Evolutionary conservation across 1,140 invertebrate genomes (phyloP), one percentile per base, ranked within the genome.

Genomic region (Heliconius nattereri): DNA sequence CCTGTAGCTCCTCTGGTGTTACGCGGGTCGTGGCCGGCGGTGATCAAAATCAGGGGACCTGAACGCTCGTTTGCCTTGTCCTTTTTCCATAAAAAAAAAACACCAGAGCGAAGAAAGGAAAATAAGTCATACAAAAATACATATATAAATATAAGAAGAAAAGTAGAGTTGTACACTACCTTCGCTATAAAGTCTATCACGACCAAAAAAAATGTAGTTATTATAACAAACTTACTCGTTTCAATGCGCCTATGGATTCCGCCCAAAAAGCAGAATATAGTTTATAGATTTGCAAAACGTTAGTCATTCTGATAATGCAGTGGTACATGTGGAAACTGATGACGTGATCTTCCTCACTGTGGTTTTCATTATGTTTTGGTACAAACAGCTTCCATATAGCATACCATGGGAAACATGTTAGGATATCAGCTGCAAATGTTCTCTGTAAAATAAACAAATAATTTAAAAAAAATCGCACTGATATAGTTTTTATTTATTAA

Each of bases 381-480:
- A 91, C 78, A 72, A 94, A 90, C n/a, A 91, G 32, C 74, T 84
- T 87, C 86, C 89, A 89, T n/a, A 93, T 3, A 0, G 82, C 79
- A 75, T 94, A 92, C 92, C 93, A 94, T n/a, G 94, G 94, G 72
- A 94, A 94, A 78, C 91, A 93, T 5, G 90, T 91, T 3, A 94
- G 71, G 9, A 95, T 81, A 75, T 95, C 94, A 23, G 92, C 72
- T 37, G 85, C 52, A 76, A 95, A 95, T 32, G 89, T 80, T 35
- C 90, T 85, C 92, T 94, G 85, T 40, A 91, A 89, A 6, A 76
- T 19, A 49, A 29, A 76, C 35, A 20, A 20, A 19, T 52, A 16
- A 45, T 45, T n/a, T n/a, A n/a, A n/a, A n/a, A n/a, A 40, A 40
- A 40, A 40, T 13, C 1, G 9, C 9, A 40, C 2, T 11, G 11